phyloP scores from a whole-genome alignment of 2,888 invertebrate species.

The Habroteleia sp. region DNA sequence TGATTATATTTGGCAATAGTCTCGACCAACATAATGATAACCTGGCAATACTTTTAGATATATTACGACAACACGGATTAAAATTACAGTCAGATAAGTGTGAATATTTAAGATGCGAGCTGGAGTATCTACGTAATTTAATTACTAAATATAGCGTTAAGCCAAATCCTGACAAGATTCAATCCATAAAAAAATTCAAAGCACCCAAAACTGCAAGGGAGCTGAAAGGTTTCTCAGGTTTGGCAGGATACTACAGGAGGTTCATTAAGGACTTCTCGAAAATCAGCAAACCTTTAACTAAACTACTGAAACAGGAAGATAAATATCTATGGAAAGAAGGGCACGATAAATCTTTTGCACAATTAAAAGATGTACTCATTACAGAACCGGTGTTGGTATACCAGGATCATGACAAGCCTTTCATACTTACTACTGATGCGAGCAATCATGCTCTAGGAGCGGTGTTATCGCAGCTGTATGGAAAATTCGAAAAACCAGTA shows the following conservation, averaged over 20 bases:
- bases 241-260: too few relatives aligned
- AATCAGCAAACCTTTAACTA: slow-evolving; percentile 5
- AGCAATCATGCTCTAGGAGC: too few relatives aligned
- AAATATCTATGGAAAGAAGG: slow-evolving; percentile 4
- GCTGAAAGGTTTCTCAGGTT: slow-evolving; percentile 6
- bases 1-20: not conserved
- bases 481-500: not conserved
- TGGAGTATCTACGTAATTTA: slow-evolving; percentile 3
- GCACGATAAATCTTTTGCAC: slow-evolving; percentile 5
- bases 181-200: not conserved
- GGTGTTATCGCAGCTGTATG: not conserved
- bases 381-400: slow-evolving; percentile 1
- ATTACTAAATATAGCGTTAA: slow-evolving; percentile 3
- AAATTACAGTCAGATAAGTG: slow-evolving; percentile 12
- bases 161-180: slow-evolving; percentile 1
- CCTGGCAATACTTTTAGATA: not conserved
- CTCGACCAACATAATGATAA: not conserved
- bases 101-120: slow-evolving; percentile 2
- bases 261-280: slow-evolving; percentile 6
- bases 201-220: not conserved
- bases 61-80: slow-evolving; percentile 2
- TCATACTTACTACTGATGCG: slow-evolving; percentile 10
- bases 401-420: slow-evolving; percentile 2
- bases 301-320: not conserved
- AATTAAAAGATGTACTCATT: not conserved